Evolutionary conservation across 2,888 invertebrate genomes (phyloP).

Genomic region (Campoletis raptor): DNA sequence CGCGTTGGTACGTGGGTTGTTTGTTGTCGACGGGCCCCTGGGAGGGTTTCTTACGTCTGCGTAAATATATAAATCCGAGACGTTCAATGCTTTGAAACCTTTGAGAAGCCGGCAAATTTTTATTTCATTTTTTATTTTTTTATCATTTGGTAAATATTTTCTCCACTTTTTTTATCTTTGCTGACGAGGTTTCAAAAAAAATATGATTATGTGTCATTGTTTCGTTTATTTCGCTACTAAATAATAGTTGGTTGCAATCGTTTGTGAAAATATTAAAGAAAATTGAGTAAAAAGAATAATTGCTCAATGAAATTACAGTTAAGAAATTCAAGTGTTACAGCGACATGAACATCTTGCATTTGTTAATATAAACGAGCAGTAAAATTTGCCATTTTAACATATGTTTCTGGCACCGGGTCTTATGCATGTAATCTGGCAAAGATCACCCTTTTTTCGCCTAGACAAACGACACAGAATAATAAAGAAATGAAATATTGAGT

Average conservation of each 20-base stretch:
- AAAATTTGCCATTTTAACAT: constrained; percentile 71
- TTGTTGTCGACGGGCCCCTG: constrained; percentile 55
- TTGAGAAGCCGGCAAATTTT: background rate
- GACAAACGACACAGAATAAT: background rate
- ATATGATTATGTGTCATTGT: background rate
- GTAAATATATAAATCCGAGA: constrained; percentile 8
- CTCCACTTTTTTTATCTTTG: background rate
- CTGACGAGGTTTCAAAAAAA: background rate
- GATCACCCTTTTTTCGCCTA: background rate
- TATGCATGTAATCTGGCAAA: constrained; percentile 31
- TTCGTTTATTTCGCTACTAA: background rate
- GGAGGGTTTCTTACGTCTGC: constrained; percentile 30
- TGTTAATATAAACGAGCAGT: constrained; percentile 63
- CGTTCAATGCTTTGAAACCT: constrained; percentile 5
- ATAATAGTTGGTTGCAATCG: background rate
- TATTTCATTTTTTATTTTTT: background rate
- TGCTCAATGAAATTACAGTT: background rate
- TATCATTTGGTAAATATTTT: background rate
- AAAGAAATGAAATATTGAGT: background rate
- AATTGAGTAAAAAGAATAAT: background rate
- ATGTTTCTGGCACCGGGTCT: constrained; percentile 47
- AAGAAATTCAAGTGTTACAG: background rate
- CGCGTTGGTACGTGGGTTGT: constrained; percentile 37
- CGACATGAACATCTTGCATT: background rate
- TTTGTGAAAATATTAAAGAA: background rate